Evolutionary conservation across 2,888 invertebrate species (phyloP).

Genomic region (Tinea trinotella): DNA sequence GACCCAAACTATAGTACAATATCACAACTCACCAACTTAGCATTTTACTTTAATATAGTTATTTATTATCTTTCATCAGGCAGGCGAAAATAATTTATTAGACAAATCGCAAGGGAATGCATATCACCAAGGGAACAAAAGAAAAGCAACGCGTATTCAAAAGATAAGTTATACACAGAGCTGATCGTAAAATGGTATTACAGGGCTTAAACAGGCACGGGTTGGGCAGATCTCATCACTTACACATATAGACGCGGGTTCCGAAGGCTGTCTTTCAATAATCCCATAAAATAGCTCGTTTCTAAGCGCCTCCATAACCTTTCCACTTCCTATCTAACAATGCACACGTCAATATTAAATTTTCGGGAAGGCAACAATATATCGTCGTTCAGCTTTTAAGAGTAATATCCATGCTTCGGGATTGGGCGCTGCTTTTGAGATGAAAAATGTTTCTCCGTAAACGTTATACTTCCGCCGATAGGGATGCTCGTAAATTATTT

Average conservation of each 20-base stretch:
- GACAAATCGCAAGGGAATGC: too few species aligned
- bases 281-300: constrained; percentile 48
- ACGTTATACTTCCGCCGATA: constrained; percentile 31
- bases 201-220: constrained; percentile 57
- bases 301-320: constrained; percentile 20
- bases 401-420: constrained; percentile 45
- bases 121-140: neutral
- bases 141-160: constrained; percentile 42
- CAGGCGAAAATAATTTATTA: too few species aligned
- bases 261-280: constrained; percentile 52
- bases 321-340: constrained; percentile 42
- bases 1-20: constrained; percentile 34
- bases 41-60: too few species aligned
- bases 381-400: constrained; percentile 50
- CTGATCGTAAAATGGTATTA: constrained; percentile 65
- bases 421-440: constrained; percentile 39
- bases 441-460: constrained; percentile 49
- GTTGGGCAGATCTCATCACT: constrained; percentile 52
- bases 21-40: too few species aligned
- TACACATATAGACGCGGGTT: constrained; percentile 29
- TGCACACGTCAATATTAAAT: constrained; percentile 55
- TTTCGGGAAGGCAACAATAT: constrained; percentile 51
- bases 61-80: too few species aligned
- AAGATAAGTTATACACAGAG: constrained; percentile 66
- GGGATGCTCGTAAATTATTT: constrained; percentile 46